A percentile compares a stretch with the other conserved stretches of the same genome.
phyloP scores from a whole-genome alignment of 2,797 vertebrate genomes.

The Liparis tanakae region DNA sequence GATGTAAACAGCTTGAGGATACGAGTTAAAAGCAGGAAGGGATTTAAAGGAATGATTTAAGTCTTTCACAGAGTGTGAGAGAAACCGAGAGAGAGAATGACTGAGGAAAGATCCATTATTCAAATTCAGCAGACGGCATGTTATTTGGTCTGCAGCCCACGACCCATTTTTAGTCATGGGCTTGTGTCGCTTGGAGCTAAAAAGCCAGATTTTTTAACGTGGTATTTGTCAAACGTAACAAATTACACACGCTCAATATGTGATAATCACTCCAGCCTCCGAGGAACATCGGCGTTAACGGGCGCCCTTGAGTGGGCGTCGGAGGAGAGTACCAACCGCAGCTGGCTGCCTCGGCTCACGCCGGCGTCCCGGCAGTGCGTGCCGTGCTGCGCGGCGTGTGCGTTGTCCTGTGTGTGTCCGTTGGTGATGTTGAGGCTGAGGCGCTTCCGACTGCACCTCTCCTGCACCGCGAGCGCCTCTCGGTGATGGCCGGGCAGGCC shows the following conservation, averaged over 20 bases:
- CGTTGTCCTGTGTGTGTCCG: constrained; percentile 76
- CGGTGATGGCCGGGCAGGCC: constrained; percentile 74
- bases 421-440: constrained; percentile 89
- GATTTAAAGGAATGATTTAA: constrained; percentile 29
- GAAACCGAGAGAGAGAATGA: not conserved
- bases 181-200: constrained; percentile 2
- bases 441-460: constrained; percentile 86
- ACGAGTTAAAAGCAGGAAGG: constrained; percentile 15
- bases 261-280: not conserved
- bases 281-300: constrained; percentile 5
- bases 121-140: constrained; percentile 4
- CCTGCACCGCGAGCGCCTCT: constrained; percentile 71
- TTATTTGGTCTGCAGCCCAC: constrained; percentile 25
- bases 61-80: constrained; percentile 19
- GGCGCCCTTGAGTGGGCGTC: not conserved
- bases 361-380: constrained; percentile 70
- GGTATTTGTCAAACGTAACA: not conserved
- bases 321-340: constrained; percentile 78
- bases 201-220: not conserved
- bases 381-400: constrained; percentile 30
- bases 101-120: constrained; percentile 31
- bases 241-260: not conserved
- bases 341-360: constrained; percentile 82
- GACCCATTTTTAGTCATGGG: constrained; percentile 6
- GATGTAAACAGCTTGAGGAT: constrained; percentile 36